Percentiles rank a stretch among this genome's conserved stretches.
These are phyloP conservation scores for Mustela nigripes DNA, from an alignment of 2,113 vertebrate genomes.

Conservation along the genomic window DNA sequence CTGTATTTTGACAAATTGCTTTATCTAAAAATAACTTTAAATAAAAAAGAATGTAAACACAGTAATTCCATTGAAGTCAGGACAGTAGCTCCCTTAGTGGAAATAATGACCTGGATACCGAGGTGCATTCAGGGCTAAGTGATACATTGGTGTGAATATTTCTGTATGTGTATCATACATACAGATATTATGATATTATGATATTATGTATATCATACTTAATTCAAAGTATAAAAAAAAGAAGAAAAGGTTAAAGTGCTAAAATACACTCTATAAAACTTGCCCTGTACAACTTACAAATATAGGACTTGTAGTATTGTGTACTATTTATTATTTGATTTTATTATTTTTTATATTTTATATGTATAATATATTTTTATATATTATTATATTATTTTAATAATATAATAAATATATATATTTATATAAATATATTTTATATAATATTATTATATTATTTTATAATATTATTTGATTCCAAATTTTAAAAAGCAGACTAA, in stretches of 20 bases:
- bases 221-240: background rate
- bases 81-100: background rate
- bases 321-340: slow-evolving; percentile 9
- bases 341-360: too few relatives aligned
- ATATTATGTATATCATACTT: background rate
- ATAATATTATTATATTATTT: too few relatives aligned
- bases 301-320: background rate
- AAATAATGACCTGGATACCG: background rate
- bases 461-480: slow-evolving; percentile 7
- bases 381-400: too few relatives aligned
- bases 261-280: slow-evolving; percentile 1
- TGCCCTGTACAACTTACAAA: background rate
- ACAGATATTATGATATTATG: background rate
- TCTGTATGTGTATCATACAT: background rate
- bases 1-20: slow-evolving; percentile 12
- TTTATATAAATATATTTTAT: too few relatives aligned
- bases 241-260: background rate
- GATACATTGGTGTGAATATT: background rate
- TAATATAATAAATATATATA: background rate
- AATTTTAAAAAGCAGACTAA: slow-evolving; percentile 40
- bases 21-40: slow-evolving; percentile 37
- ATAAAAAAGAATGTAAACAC: background rate
- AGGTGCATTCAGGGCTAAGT: background rate
- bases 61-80: background rate
- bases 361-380: too few relatives aligned